These are phyloP conservation scores for Orcinus orca DNA, from an alignment of 2,113 vertebrate genomes.

Conservation along the genomic window DNA sequence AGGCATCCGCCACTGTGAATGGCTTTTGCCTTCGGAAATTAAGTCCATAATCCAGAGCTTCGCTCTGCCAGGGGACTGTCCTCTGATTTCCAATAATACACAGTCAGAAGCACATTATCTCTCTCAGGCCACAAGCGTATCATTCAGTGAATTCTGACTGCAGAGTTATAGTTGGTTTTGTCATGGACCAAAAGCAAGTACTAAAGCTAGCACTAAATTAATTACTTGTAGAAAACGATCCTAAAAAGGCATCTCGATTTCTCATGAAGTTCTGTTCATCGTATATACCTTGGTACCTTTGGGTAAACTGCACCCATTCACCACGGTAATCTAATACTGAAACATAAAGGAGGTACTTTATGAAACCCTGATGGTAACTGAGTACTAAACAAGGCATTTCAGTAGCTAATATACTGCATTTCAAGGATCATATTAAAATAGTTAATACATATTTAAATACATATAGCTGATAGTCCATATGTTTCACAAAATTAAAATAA, in stretches of 20 bases:
- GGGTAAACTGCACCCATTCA: background rate
- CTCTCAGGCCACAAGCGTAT: background rate
- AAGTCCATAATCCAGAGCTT: background rate
- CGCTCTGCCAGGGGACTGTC: background rate
- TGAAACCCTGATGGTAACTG: background rate
- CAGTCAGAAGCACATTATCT: background rate
- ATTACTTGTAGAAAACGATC: background rate
- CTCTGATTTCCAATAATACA: background rate
- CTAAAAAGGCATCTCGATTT: background rate
- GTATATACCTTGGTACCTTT: background rate
- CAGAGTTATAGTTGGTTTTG: background rate
- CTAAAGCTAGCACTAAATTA: background rate
- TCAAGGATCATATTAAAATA: background rate
- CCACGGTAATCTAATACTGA: background rate
- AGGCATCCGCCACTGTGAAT: background rate
- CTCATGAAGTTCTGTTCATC: background rate
- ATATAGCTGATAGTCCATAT: background rate
- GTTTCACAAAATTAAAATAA: slow-evolving; percentile 2
- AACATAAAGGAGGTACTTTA: background rate
- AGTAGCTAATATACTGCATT: background rate
- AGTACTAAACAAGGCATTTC: background rate
- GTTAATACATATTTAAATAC: background rate
- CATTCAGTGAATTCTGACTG: background rate
- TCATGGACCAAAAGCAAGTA: background rate
- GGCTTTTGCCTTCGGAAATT: background rate